Evolutionary conservation across 2,797 vertebrate genomes (phyloP).

Genomic region (Sebastes minor): DNA sequence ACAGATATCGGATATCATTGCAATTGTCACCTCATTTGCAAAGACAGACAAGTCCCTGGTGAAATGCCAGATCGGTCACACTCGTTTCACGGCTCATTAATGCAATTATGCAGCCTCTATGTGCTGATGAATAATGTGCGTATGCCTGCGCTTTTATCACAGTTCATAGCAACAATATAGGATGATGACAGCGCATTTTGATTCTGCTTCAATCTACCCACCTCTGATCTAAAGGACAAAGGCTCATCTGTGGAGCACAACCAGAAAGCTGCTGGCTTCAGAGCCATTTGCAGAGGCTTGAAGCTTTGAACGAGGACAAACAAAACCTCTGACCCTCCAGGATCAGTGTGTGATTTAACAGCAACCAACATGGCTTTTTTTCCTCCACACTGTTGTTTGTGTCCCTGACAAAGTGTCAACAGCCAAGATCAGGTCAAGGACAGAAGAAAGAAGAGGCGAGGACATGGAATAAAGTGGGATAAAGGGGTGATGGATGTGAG

Average conservation of each 20-base stretch:
- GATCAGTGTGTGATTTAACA: conserved; percentile 5
- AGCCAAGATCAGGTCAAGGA: conserved; percentile 25
- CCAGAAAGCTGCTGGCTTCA: neutral
- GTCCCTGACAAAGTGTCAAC: neutral
- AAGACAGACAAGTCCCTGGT: conserved; percentile 62
- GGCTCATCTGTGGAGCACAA: neutral
- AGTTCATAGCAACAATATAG: neutral
- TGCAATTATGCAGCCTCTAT: conserved; percentile 53
- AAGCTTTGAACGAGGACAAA: conserved; percentile 33
- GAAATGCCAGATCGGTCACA: conserved; percentile 56
- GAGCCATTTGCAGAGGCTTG: conserved; percentile 17
- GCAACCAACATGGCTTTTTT: neutral
- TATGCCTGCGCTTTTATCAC: neutral
- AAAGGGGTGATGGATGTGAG: neutral
- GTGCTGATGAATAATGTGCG: conserved; percentile 48
- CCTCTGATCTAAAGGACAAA: neutral
- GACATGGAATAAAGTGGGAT: neutral
- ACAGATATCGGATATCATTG: conserved; percentile 39
- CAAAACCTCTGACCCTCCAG: conserved; percentile 43
- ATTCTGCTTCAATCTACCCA: neutral
- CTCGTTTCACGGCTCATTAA: conserved; percentile 70
- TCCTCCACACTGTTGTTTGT: neutral
- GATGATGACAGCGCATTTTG: conserved; percentile 16
- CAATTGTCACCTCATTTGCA: conserved; percentile 52
- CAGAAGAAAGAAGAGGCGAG: neutral